These are phyloP conservation scores for Lithophane ornitopus DNA, from an alignment of 2,888 invertebrate species.

Conservation along the genomic window DNA sequence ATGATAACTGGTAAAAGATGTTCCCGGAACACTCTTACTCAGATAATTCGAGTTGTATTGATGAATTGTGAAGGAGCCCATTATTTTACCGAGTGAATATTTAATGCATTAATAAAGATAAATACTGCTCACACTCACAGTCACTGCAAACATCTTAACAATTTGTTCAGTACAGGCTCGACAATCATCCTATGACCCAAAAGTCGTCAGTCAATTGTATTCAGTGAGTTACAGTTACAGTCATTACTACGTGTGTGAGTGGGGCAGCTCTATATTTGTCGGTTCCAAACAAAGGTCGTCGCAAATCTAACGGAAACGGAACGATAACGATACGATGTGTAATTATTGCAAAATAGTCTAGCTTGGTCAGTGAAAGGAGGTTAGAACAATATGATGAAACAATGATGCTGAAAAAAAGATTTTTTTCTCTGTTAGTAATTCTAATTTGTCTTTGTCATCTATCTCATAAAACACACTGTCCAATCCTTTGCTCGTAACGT, in stretches of 20 bases:
- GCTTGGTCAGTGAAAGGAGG: slow-evolving; percentile 16
- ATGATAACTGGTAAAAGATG: slow-evolving; percentile 33
- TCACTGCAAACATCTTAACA: not conserved
- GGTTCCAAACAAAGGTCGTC: slow-evolving; percentile 36
- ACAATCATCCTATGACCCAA: slow-evolving; percentile 13
- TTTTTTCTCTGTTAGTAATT: not conserved
- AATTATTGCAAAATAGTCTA: slow-evolving; percentile 23
- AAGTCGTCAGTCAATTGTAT: slow-evolving; percentile 51
- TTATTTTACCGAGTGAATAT: slow-evolving; percentile 13
- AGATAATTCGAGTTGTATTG: slow-evolving; percentile 12
- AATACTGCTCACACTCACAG: not conserved
- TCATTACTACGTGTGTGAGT: slow-evolving; percentile 32
- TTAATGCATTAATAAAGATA: not conserved
- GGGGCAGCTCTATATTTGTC: slow-evolving; percentile 34
- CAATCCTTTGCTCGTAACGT: not conserved
- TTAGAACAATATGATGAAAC: slow-evolving; percentile 15
- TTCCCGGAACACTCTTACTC: slow-evolving; percentile 38
- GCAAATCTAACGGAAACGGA: slow-evolving; percentile 23
- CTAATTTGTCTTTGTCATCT: not conserved
- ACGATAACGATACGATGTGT: slow-evolving; percentile 24
- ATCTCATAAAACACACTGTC: slow-evolving; percentile 5
- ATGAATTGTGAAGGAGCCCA: slow-evolving; percentile 34
- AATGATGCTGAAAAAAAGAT: not conserved
- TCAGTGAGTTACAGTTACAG: slow-evolving; percentile 23
- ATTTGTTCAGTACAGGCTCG: slow-evolving; percentile 11